phyloP scores from a whole-genome alignment of 2,888 invertebrate genomes.

The Drosophila tripunctata region DNA sequence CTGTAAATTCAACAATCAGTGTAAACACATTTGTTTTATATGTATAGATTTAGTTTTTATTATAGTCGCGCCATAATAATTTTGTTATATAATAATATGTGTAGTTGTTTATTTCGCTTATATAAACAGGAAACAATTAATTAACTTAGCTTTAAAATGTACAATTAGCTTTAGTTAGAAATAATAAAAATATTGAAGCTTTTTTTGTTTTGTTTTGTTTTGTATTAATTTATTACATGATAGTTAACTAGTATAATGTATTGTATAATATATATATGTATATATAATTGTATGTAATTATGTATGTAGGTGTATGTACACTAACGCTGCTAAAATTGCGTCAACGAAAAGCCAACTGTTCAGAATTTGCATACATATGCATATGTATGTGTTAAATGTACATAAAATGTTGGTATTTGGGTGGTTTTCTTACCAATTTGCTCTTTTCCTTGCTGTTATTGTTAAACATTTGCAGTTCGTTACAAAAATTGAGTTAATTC shows the following conservation, averaged over 20 bases:
- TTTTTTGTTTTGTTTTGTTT: constrained; percentile 52
- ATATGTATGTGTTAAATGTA: constrained; percentile 18
- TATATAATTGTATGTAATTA: constrained; percentile 30
- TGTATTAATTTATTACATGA: constrained; percentile 55
- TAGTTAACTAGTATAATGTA: constrained; percentile 44
- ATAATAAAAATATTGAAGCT: constrained; percentile 78
- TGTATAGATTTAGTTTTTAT: constrained; percentile 61
- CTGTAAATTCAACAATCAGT: background rate
- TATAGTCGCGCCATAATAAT: constrained; percentile 61
- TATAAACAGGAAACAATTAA: constrained; percentile 72
- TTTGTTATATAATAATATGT: constrained; percentile 61
- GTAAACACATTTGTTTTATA: constrained; percentile 17
- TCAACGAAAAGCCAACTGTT: constrained; percentile 41
- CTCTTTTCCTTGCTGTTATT: background rate
- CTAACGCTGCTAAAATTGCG: constrained; percentile 44
- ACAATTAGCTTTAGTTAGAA: constrained; percentile 75
- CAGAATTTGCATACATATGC: constrained; percentile 40
- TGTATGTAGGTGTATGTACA: constrained; percentile 50
- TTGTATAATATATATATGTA: constrained; percentile 16
- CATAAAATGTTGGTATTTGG: constrained; percentile 54
- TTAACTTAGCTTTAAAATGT: constrained; percentile 72
- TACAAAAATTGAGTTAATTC: constrained; percentile 70
- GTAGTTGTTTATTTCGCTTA: constrained; percentile 69
- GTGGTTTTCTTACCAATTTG: constrained; percentile 19
- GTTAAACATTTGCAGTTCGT: constrained; percentile 44